Percentiles rank a stretch among this genome's conserved stretches.
Conservation (phyloP, 2,797 vertebrate species). For the Todus mexicanus region DNA sequence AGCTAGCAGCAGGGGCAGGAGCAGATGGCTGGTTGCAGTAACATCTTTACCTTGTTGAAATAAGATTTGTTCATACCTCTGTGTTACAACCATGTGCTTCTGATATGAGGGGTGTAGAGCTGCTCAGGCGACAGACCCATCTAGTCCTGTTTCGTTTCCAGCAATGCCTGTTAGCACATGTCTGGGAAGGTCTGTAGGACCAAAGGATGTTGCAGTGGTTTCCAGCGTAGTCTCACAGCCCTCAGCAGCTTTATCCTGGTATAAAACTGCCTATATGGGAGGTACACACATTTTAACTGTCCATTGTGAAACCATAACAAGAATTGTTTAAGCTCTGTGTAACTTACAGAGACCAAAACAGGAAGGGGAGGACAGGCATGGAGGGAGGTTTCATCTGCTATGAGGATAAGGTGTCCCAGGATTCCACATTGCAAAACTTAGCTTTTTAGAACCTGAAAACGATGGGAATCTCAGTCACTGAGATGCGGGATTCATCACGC, state of each 20-base stretch:
- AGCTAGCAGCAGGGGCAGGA: neutral
- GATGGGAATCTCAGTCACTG: neutral
- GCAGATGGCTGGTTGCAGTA: neutral
- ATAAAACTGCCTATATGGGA: neutral
- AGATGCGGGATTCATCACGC: neutral
- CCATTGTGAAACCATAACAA: neutral
- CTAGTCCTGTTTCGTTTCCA: neutral
- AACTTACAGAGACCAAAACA: neutral
- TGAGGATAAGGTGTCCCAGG: neutral
- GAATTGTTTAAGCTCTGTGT: neutral
- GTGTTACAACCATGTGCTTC: neutral
- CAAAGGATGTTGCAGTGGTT: accelerated
- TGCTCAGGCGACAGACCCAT: neutral
- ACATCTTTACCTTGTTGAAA: neutral
- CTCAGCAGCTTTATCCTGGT: neutral
- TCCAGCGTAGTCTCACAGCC: neutral
- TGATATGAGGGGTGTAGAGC: neutral
- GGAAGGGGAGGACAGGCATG: neutral
- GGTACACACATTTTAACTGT: neutral
- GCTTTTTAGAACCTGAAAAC: neutral
- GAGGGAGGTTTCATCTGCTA: neutral
- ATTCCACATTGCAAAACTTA: neutral
- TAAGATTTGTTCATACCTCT: neutral
- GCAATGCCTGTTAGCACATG: neutral
- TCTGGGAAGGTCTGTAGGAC: neutral